These are phyloP conservation scores for Amazonetta brasiliensis DNA, from an alignment of 2,797 vertebrate species.

Conservation along the genomic window DNA sequence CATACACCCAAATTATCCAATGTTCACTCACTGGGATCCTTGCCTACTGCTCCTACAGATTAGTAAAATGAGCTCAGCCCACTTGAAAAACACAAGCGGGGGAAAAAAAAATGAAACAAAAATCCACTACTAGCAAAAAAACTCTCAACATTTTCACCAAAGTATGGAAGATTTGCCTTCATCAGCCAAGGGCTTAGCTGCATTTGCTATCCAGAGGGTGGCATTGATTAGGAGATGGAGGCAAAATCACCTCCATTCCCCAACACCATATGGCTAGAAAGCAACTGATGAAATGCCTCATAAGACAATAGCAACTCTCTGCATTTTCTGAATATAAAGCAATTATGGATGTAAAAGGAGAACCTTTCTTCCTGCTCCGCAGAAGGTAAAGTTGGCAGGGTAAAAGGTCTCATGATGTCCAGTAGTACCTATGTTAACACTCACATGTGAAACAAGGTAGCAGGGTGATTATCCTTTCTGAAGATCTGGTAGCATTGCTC, in stretches of 20 bases:
- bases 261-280: fast-evolving
- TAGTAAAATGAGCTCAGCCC: neutral
- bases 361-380: neutral
- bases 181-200: neutral
- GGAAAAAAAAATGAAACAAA: neutral
- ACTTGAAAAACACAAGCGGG: neutral
- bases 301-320: neutral
- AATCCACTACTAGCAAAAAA: neutral
- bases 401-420: neutral
- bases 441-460: fast-evolving
- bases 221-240: neutral
- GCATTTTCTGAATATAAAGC: neutral
- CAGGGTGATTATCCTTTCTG: neutral
- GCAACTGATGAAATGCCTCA: neutral
- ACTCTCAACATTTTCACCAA: neutral
- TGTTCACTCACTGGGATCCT: neutral
- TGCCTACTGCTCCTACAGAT: neutral
- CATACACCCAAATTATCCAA: neutral
- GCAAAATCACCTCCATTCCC: neutral
- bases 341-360: neutral
- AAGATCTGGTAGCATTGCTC: neutral
- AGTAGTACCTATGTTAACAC: neutral
- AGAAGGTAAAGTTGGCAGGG: neutral
- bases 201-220: neutral
- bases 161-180: neutral